Base-by-base conservation (phyloP, 2,113 vertebrate species). In the Dendropsophus ebraccatus region DNA sequence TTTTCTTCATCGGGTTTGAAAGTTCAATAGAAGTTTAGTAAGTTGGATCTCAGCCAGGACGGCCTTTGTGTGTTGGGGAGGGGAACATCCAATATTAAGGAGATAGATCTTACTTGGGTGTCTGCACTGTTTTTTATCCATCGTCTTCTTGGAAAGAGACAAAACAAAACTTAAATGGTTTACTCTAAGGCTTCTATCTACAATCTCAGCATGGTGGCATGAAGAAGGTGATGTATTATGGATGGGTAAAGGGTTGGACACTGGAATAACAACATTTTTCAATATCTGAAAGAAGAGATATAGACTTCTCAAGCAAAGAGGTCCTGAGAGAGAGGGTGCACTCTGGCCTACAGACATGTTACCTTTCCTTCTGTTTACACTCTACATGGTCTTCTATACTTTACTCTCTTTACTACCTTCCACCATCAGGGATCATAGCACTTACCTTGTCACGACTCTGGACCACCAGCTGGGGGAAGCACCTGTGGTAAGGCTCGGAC, bases 11-110 rank as follows among this genome's bases (percentile, higher is more conserved):
- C 35, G 23, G 19, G 77, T n/a, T 73, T 72, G 65, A 73, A 72
- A 86, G 84, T 86, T 86, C 84, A 86, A 35, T 60, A 80, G 25
- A 60, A 86, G 84, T 86, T 86, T 86, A 86, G 84, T 7, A 49
- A 41, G 16, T 86, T 86, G 84, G 77, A 81, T 12, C 9, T 7
- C 35, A 73, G 76, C 84, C 84, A 86, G 28, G 5, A 19, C 19
- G 21, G 67, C 32, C 62, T 72, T 73, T 52, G 16, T 47, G 17
- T 16, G 82, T 56, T n/a, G 62, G 84, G 77, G 84, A 58, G 62
- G 75, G 32, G 60, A 47, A 30, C 49, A 14, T 79, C 32, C 72
- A 58, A 86, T 70, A 72, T 56, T 80, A 62, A 86, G 50, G 70
- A 54, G 60, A 86, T 78, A 80, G 47, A 80, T 80, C 60, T 79